Evolutionary conservation across 2,113 vertebrate genomes (phyloP).

Genomic region (Myotis yumanensis): DNA sequence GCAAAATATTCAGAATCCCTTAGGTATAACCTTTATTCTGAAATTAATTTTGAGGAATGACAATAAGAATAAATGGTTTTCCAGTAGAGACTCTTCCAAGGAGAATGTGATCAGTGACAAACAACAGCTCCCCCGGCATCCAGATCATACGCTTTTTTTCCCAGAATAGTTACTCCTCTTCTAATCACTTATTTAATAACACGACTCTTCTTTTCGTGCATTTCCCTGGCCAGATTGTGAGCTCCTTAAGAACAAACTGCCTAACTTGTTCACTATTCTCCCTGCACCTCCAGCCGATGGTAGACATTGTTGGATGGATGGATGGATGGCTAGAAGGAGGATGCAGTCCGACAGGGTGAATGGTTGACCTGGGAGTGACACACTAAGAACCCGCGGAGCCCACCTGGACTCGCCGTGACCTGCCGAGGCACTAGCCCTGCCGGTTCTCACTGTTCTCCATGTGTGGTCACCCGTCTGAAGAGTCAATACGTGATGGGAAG

Average conservation of each 20-base stretch:
- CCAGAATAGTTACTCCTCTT: background rate
- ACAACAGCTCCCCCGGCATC: background rate
- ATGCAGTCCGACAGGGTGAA: background rate
- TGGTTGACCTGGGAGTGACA: background rate
- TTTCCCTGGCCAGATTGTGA: background rate
- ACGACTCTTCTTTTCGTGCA: background rate
- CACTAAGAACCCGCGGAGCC: background rate
- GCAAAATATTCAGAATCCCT: constrained; percentile 31
- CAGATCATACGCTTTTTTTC: background rate
- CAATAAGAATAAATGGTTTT: constrained; percentile 28
- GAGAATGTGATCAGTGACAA: background rate
- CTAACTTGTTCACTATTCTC: background rate
- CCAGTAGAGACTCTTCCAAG: background rate
- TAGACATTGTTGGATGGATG: background rate
- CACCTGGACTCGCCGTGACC: background rate
- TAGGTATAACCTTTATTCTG: background rate
- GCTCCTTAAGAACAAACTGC: background rate
- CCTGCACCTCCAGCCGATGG: background rate
- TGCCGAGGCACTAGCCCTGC: background rate
- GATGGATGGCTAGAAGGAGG: background rate
- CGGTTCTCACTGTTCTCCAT: background rate
- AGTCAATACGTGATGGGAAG: background rate
- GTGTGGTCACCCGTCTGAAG: background rate
- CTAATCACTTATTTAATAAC: background rate
- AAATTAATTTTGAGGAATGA: background rate